These are phyloP conservation scores for Phrixothrix hirtus DNA, from an alignment of 2,888 invertebrate species.

Conservation along the genomic window DNA sequence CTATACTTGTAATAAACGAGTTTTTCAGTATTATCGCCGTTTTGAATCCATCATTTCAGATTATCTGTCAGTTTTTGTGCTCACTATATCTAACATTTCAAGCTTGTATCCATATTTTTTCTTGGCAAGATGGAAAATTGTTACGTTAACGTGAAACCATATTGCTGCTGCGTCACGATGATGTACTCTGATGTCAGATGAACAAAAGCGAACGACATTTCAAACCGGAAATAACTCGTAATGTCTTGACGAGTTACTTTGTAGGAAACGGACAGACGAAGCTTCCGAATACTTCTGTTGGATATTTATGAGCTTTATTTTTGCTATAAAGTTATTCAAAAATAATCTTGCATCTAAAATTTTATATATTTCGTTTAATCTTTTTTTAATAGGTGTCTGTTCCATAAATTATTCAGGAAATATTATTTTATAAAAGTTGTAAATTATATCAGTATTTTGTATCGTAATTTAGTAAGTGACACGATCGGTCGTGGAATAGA, in stretches of 20 bases:
- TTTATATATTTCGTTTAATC: slow-evolving; percentile 7
- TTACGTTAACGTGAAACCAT: slow-evolving; percentile 34
- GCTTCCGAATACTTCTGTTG: slow-evolving; percentile 20
- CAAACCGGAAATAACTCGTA: slow-evolving; percentile 38
- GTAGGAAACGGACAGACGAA: slow-evolving; percentile 39
- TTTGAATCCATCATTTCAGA: slow-evolving; percentile 23
- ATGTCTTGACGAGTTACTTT: slow-evolving; percentile 38
- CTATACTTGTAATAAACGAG: too few relatives aligned
- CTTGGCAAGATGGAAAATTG: slow-evolving; percentile 35
- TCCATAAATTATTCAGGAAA: too few relatives aligned
- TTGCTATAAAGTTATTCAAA: background rate
- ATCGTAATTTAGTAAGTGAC: slow-evolving; percentile 40
- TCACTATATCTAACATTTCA: slow-evolving; percentile 12
- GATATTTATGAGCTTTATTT: slow-evolving; percentile 15
- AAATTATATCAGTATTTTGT: too few relatives aligned
- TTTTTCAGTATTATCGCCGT: slow-evolving; percentile 15
- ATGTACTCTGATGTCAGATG: slow-evolving; percentile 38
- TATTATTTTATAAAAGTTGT: too few relatives aligned
- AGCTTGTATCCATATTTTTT: slow-evolving; percentile 30
- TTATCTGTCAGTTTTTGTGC: slow-evolving; percentile 25
- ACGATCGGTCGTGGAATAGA: slow-evolving; percentile 34
- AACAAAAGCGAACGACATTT: slow-evolving; percentile 39
- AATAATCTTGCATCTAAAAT: slow-evolving; percentile 12
- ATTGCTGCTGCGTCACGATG: slow-evolving; percentile 37
- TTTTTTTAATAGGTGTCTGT: too few relatives aligned